Conservation (phyloP, 1,140 invertebrate species). For the Galleria mellonella region DNA sequence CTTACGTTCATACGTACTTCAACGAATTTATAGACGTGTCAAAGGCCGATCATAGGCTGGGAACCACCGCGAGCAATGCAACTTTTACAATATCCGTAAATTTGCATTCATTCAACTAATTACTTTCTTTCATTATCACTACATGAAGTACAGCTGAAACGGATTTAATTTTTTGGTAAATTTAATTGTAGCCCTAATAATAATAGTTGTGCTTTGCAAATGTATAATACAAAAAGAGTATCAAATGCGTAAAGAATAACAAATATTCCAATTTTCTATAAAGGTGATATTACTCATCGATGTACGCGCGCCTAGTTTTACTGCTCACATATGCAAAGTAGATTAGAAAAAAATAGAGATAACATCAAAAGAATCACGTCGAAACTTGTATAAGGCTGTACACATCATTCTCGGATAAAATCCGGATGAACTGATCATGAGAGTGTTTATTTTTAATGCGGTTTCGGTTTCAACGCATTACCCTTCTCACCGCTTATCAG, state of each 20-base stretch:
- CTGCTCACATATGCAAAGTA: slow-evolving; percentile 51
- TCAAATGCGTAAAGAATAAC: too few species aligned
- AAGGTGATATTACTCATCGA: slow-evolving; percentile 42
- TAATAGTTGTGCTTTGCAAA: too few species aligned
- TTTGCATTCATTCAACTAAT: too few species aligned
- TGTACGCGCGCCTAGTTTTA: slow-evolving; percentile 35
- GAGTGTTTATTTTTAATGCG: slow-evolving; percentile 45
- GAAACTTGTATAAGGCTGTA: slow-evolving; percentile 51
- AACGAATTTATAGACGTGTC: slow-evolving; percentile 54
- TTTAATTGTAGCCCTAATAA: too few species aligned
- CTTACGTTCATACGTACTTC: slow-evolving; percentile 46
- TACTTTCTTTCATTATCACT: too few species aligned
- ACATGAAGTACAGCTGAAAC: too few species aligned
- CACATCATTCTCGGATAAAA: slow-evolving; percentile 45
- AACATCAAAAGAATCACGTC: slow-evolving; percentile 52
- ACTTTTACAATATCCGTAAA: too few species aligned
- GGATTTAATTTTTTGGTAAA: too few species aligned
- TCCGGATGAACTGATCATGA: slow-evolving; percentile 55
- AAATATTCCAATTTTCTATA: slow-evolving; percentile 30
- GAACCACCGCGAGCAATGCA: slow-evolving; percentile 23
- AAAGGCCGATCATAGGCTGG: slow-evolving; percentile 49
- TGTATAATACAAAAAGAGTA: too few species aligned
- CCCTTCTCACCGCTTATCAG: slow-evolving; percentile 60
- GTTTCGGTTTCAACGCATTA: slow-evolving; percentile 57
- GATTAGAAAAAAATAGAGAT: slow-evolving; percentile 39